Base-by-base conservation (phyloP, 2,888 invertebrate species). In the Lithophane ornitopus region DNA sequence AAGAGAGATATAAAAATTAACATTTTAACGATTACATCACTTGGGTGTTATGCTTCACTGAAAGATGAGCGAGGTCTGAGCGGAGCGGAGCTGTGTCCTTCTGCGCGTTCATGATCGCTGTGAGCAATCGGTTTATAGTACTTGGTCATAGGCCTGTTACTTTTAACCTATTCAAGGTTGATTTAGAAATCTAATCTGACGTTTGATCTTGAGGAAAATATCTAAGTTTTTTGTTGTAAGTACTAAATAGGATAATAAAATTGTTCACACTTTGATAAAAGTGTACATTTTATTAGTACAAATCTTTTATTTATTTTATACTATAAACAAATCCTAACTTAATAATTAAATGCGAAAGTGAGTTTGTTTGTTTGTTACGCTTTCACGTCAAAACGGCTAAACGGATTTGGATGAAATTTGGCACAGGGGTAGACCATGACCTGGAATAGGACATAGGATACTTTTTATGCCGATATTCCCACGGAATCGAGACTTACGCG, bases 1-100 rank as follows among this genome's bases (percentile, higher is more conserved):
- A 82, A 41, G 56, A 28, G 28, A 78, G 46, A 81, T 80, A 81
- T 65, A 82, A 59, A 52, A 79, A 81, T 79, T 83, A 14, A 22
- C 84, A 78, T 80, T 69, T 76, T 66, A 66, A 69, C 41, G 69
- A 44, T 69, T 22, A 16, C 54, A 49, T 54, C 69, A 41, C 46
- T 67, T 56, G 3, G 4, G 19, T 16, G 73, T 41, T 28, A 63
- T 62, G 84, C 49, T 41, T 28, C 58, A 83, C 70, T 59, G 67
- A 49, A 54, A 83, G 70, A 79, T 83, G 79, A 68, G 70, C 56
- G 78, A 72, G 78, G 7, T 8, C 16, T 52, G n/a, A 66, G 72
- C 14, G 26, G 41, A 73, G 63, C 58, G 19, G 12, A 67, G 59
- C 82, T 69, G 62, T 83, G 59, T 58, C 72, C 72, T 82, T 82